Evolutionary conservation across 2,797 vertebrate species (phyloP).

Genomic region (Falco naumanni): DNA sequence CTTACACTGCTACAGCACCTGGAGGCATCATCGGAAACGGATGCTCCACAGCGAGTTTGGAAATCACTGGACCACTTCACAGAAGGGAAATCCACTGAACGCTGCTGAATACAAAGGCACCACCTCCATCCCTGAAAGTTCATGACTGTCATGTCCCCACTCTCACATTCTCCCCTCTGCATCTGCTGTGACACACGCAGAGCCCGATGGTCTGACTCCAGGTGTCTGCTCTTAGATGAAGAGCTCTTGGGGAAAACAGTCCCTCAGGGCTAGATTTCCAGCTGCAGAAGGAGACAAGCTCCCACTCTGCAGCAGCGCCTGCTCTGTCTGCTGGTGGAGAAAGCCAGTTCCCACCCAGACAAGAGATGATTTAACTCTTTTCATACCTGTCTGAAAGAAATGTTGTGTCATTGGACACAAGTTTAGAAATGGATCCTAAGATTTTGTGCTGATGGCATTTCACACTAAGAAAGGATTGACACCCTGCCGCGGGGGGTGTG

Average conservation of each 20-base stretch:
- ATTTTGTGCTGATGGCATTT: not conserved
- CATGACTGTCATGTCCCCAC: not conserved
- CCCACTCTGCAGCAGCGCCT: accelerated
- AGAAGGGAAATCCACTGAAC: not conserved
- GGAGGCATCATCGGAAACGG: not conserved
- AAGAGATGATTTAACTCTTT: not conserved
- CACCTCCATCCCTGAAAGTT: not conserved
- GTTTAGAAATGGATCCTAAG: not conserved
- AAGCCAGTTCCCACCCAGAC: not conserved
- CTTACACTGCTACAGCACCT: not conserved
- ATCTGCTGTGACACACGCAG: not conserved
- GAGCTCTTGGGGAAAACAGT: not conserved
- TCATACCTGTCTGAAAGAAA: not conserved
- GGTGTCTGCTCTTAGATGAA: not conserved
- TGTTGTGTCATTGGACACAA: not conserved
- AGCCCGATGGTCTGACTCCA: not conserved
- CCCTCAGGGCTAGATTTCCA: not conserved
- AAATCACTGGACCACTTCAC: not conserved
- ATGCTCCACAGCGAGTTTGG: not conserved
- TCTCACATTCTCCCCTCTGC: not conserved
- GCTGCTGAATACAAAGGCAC: not conserved
- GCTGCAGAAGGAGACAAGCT: not conserved
- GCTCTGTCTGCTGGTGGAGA: not conserved
- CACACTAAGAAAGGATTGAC: not conserved
- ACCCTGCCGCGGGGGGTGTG: not conserved